Percentiles rank a stretch among this genome's conserved stretches.
phyloP scores from a whole-genome alignment of 2,113 vertebrate genomes.

The Sebastes schlegelii region DNA sequence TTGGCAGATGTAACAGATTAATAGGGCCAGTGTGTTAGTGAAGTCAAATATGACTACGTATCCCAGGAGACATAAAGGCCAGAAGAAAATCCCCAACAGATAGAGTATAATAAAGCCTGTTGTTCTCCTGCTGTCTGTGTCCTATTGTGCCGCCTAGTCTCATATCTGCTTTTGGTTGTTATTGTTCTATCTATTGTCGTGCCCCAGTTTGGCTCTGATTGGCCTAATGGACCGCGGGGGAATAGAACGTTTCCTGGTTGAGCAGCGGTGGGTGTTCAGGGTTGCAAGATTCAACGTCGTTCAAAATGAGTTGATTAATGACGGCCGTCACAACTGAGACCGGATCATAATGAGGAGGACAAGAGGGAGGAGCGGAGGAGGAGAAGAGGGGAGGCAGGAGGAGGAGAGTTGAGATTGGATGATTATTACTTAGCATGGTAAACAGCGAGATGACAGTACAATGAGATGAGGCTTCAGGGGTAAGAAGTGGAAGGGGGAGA shows the following conservation, averaged over 20 bases:
- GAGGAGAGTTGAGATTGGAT: constrained; percentile 62
- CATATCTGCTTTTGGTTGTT: constrained; percentile 60
- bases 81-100: constrained; percentile 50
- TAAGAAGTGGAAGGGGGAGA: constrained; percentile 23
- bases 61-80: constrained; percentile 45
- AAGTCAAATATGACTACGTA: constrained; percentile 33
- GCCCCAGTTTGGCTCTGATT: constrained; percentile 65
- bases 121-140: constrained; percentile 61
- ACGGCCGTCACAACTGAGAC: constrained; percentile 68
- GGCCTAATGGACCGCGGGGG: constrained; percentile 71
- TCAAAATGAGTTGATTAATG: constrained; percentile 83
- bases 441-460: constrained; percentile 61
- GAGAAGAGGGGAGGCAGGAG: constrained; percentile 41
- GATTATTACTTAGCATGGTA: constrained; percentile 74
- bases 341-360: constrained; percentile 79
- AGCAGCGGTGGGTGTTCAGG: constrained; percentile 69
- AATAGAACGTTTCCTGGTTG: constrained; percentile 81
- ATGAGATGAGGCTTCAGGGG: constrained; percentile 55
- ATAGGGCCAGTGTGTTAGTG: background rate
- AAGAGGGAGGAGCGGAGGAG: constrained; percentile 70
- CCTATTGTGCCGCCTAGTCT: constrained; percentile 61
- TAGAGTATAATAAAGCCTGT: constrained; percentile 53
- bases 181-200: constrained; percentile 70
- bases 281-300: constrained; percentile 73
- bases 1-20: constrained; percentile 23